These are phyloP conservation scores for silkworm (Bombyx mori) DNA, from an alignment of 1,140 invertebrate species.

Conservation along the genomic window DNA sequence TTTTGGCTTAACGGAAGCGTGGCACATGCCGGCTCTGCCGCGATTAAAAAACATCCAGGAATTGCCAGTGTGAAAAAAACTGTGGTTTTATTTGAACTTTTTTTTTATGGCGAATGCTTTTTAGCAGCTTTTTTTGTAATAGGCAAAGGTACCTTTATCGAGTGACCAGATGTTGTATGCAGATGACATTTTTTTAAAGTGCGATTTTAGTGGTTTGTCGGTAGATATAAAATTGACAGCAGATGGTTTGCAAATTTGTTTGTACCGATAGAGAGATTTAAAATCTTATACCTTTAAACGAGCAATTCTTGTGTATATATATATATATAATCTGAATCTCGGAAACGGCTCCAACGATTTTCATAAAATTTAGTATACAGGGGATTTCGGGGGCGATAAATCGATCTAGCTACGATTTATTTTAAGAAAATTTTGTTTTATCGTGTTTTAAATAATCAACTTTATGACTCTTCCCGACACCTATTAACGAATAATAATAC, in stretches of 20 bases:
- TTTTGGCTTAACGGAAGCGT: slow-evolving; percentile 39
- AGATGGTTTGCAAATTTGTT: slow-evolving; percentile 47
- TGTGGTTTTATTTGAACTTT: slow-evolving; percentile 39
- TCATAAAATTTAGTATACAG: no score
- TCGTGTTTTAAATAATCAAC: no score
- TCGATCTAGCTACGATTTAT: no score
- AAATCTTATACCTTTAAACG: no score
- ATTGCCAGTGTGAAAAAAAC: slow-evolving; percentile 26
- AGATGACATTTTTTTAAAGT: slow-evolving; percentile 62
- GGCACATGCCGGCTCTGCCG: slow-evolving; percentile 46
- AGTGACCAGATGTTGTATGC: slow-evolving; percentile 65
- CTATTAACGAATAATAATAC: no score
- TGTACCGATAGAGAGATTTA: background rate
- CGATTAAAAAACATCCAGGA: slow-evolving; percentile 32
- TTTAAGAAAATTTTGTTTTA: no score
- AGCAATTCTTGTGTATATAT: no score
- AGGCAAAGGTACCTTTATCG: slow-evolving; percentile 45
- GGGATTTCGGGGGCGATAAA: no score
- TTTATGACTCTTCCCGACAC: no score
- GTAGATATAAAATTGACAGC: slow-evolving; percentile 40
- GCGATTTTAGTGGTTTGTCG: slow-evolving; percentile 62
- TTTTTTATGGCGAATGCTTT: slow-evolving; percentile 38
- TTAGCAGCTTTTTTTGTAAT: slow-evolving; percentile 50
- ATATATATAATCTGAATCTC: no score
- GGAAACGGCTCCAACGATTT: no score